Evolutionary conservation across 2,113 vertebrate species (phyloP).

Genomic region (Grammomys surdaster): DNA sequence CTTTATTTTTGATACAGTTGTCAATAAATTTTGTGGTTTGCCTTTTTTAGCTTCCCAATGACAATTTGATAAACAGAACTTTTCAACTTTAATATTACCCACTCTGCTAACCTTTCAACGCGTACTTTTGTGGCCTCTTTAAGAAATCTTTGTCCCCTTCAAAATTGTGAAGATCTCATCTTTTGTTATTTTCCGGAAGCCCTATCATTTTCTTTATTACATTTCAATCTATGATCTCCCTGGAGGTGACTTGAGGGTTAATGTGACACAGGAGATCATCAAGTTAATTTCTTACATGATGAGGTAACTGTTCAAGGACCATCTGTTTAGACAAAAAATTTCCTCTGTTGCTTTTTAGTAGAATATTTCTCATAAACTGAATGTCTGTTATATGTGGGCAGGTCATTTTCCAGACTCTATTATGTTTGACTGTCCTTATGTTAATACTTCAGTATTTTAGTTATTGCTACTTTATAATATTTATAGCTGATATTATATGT

Average conservation of each 20-base stretch:
- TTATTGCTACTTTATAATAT: not conserved
- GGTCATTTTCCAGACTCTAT: not conserved
- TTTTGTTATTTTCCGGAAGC: not conserved
- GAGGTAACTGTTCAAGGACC: not conserved
- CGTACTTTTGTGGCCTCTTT: not conserved
- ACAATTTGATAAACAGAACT: not conserved
- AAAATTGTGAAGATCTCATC: not conserved
- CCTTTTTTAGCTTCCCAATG: not conserved
- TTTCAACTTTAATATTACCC: not conserved
- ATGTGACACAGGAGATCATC: not conserved
- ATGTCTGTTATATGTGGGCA: not conserved
- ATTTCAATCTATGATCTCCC: not conserved
- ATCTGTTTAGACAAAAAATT: constrained; percentile 33
- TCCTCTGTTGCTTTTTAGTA: not conserved
- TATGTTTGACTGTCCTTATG: not conserved
- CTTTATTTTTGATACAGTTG: not conserved
- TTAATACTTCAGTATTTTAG: not conserved
- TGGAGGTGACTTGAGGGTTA: not conserved
- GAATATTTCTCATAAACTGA: not conserved
- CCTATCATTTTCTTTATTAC: not conserved
- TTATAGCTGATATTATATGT: not conserved
- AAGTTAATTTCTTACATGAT: not conserved
- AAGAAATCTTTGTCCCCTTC: not conserved
- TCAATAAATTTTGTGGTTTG: not conserved
- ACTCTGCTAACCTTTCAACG: not conserved